Evolutionary conservation across 2,113 vertebrate genomes (phyloP).

Genomic region (Myotis lucifugus): DNA sequence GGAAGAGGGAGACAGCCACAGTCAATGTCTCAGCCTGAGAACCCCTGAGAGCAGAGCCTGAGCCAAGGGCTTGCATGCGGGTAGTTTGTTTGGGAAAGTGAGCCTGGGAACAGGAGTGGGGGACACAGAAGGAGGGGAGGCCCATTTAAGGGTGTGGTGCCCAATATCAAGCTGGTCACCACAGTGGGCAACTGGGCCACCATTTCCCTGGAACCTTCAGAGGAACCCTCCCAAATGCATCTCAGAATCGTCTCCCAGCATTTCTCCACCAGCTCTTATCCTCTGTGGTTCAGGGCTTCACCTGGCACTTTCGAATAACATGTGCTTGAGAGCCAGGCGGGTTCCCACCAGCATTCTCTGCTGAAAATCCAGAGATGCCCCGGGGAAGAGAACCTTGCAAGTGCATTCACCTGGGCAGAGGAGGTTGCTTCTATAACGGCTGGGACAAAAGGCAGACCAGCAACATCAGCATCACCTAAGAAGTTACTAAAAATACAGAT

Average conservation of each 20-base stretch:
- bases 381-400: too few species aligned
- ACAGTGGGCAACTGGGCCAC: not conserved
- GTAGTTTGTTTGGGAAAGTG: not conserved
- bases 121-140: not conserved
- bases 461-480: not conserved
- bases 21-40: not conserved
- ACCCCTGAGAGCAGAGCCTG: not conserved
- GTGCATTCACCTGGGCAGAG: not conserved
- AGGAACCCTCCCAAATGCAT: not conserved
- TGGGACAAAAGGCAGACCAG: not conserved
- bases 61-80: not conserved
- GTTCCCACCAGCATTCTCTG: not conserved
- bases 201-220: not conserved
- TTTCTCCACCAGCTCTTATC: not conserved
- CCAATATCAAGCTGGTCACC: accelerated
- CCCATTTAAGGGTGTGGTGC: not conserved
- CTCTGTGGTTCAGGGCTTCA: not conserved
- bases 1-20: not conserved
- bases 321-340: too few species aligned
- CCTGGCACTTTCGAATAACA: not conserved
- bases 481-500: not conserved
- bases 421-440: accelerated
- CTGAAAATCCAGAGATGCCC: not conserved
- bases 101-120: not conserved
- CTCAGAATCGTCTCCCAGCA: not conserved